Conservation (phyloP, 2,797 vertebrate genomes). For the Parauchenoglanis ngamensis region DNA sequence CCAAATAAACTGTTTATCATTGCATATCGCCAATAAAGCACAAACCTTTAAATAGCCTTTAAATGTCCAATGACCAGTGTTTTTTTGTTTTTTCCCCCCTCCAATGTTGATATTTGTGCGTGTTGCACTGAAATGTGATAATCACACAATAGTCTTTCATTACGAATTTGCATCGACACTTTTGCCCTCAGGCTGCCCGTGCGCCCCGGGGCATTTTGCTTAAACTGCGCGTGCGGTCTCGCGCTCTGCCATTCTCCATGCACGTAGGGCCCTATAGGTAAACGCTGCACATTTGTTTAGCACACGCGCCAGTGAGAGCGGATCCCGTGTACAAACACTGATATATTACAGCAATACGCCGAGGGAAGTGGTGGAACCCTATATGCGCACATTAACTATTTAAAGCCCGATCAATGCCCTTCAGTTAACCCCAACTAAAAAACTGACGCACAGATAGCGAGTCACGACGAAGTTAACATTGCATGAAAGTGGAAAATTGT, state of each 20-base stretch:
- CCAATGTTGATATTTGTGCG: conserved; percentile 32
- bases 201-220: conserved; percentile 54
- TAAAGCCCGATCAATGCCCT: conserved; percentile 66
- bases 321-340: conserved; percentile 56
- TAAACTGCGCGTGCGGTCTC: conserved; percentile 45
- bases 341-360: conserved; percentile 60
- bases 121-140: conserved; percentile 51
- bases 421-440: conserved; percentile 61
- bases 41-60: neutral
- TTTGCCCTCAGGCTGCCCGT: conserved; percentile 38
- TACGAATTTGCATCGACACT: conserved; percentile 51
- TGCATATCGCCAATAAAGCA: neutral
- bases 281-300: conserved; percentile 60
- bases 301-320: conserved; percentile 52
- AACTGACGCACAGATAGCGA: conserved; percentile 56
- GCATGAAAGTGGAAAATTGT: conserved; percentile 27
- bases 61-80: neutral
- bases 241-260: conserved; percentile 35
- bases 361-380: conserved; percentile 59
- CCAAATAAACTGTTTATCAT: neutral
- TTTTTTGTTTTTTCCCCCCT: neutral
- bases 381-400: conserved; percentile 68
- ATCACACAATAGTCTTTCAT: conserved; percentile 46
- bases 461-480: conserved; percentile 30
- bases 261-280: conserved; percentile 39